Percentiles rank a stretch among this genome's conserved stretches.
phyloP scores from a whole-genome alignment of 1,140 invertebrate species.

The Caenorhabditis brenneri region DNA sequence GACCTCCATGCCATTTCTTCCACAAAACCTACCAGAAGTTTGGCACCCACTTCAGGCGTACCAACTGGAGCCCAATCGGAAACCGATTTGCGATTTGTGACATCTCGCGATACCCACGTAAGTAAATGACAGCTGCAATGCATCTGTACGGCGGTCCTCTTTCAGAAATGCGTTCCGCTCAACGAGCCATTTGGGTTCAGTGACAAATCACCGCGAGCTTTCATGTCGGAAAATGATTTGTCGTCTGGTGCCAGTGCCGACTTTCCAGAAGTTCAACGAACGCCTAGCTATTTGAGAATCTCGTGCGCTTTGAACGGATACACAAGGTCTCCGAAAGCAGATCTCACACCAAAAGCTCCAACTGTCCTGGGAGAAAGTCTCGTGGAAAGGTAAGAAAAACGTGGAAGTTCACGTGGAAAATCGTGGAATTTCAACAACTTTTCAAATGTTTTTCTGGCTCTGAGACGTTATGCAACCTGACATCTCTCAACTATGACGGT shows the following conservation, averaged over 20 bases:
- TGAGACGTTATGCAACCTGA: no score
- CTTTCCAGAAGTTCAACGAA: neutral
- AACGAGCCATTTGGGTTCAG: conserved; percentile 27
- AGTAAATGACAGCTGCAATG: neutral
- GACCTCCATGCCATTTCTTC: neutral
- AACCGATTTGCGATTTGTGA: conserved; percentile 22
- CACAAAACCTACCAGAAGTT: neutral
- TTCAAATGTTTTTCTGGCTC: no score
- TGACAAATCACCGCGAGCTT: conserved; percentile 17
- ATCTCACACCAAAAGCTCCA: conserved; percentile 15
- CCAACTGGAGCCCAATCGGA: conserved; percentile 8
- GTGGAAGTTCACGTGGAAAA: neutral
- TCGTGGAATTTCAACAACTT: neutral
- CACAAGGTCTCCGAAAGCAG: conserved; percentile 14
- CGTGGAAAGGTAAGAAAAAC: neutral
- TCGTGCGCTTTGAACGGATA: conserved; percentile 28
- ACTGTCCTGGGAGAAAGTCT: neutral
- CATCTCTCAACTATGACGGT: no score
- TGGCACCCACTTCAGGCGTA: neutral
- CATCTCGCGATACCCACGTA: conserved; percentile 11
- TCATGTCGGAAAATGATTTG: conserved; percentile 21
- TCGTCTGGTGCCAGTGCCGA: neutral
- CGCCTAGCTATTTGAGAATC: conserved; percentile 14
- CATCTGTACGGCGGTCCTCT: neutral
- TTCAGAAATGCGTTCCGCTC: neutral